A percentile compares a stretch with the other conserved stretches of the same genome.
phyloP scores from a whole-genome alignment of 2,797 vertebrate species.

The Melopsittacus undulatus region DNA sequence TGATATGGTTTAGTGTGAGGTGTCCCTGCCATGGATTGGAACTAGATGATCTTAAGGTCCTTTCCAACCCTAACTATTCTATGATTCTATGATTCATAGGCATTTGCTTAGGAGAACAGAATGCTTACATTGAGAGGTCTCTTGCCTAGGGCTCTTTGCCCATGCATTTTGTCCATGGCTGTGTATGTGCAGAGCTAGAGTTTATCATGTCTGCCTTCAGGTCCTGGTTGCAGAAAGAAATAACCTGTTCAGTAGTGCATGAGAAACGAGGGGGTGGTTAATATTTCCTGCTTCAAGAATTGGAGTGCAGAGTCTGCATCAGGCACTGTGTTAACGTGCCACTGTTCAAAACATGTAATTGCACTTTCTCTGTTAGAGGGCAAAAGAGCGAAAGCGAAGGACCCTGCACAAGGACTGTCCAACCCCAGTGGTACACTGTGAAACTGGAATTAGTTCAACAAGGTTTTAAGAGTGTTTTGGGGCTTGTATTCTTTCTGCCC shows the following conservation, averaged over 20 bases:
- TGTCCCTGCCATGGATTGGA: no score
- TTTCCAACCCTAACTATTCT: no score
- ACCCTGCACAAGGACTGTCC: neutral
- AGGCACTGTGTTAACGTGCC: neutral
- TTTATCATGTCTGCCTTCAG: neutral
- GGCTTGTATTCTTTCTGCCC: neutral
- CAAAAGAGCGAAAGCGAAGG: neutral
- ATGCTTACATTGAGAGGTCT: neutral
- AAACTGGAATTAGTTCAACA: neutral
- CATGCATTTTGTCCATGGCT: neutral
- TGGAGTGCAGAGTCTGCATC: neutral
- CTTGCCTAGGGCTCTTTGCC: neutral
- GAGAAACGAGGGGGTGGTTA: slow-evolving; percentile 15
- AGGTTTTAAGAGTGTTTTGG: neutral
- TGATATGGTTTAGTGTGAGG: no score
- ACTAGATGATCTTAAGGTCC: no score
- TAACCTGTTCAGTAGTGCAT: neutral
- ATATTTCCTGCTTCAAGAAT: neutral
- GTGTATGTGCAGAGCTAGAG: neutral
- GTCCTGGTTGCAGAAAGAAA: neutral
- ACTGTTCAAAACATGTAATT: neutral
- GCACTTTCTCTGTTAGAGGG: neutral
- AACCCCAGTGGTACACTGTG: neutral
- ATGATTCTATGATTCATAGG: neutral
- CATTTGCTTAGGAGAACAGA: neutral